These are phyloP conservation scores for Sebastiscus albofasciatus DNA, from an alignment of 2,797 vertebrate genomes.

Conservation along the genomic window DNA sequence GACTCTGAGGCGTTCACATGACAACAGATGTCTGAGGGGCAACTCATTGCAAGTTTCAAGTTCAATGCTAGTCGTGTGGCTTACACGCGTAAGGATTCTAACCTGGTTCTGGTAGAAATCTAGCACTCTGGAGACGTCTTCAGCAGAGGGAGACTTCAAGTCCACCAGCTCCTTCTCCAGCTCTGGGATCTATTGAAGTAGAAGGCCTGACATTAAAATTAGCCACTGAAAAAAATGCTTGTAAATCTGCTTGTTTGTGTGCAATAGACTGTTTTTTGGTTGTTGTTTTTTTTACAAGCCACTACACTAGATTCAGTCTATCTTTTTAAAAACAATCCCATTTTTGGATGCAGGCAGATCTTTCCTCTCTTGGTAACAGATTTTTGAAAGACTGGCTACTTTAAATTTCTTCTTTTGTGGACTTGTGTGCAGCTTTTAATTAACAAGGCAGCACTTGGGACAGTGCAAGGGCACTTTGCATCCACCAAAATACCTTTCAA, in stretches of 20 bases:
- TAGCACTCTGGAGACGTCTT: constrained; percentile 85
- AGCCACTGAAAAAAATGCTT: not conserved
- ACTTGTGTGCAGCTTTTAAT: not conserved
- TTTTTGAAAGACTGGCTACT: not conserved
- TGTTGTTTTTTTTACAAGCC: not conserved
- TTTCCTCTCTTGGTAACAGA: not conserved
- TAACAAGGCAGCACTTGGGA: not conserved
- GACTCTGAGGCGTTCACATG: not conserved
- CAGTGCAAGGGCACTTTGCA: not conserved
- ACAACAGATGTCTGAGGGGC: not conserved
- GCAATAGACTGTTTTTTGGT: not conserved
- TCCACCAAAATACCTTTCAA: not conserved
- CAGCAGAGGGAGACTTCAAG: constrained; percentile 87
- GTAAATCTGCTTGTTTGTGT: not conserved
- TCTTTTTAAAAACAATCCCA: not conserved
- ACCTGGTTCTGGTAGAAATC: constrained; percentile 90
- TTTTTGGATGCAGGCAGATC: not conserved
- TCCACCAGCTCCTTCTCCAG: constrained; percentile 90
- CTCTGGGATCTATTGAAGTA: constrained; percentile 80
- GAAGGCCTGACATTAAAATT: not conserved
- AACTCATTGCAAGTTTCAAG: not conserved
- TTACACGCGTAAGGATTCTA: not conserved
- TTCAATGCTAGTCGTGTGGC: not conserved
- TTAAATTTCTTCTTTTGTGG: not conserved
- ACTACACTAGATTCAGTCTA: not conserved